Evolutionary conservation across 1,140 invertebrate species (phyloP), one percentile per base, ranked within the genome.

Genomic region (Zaprionus tsacasi): DNA sequence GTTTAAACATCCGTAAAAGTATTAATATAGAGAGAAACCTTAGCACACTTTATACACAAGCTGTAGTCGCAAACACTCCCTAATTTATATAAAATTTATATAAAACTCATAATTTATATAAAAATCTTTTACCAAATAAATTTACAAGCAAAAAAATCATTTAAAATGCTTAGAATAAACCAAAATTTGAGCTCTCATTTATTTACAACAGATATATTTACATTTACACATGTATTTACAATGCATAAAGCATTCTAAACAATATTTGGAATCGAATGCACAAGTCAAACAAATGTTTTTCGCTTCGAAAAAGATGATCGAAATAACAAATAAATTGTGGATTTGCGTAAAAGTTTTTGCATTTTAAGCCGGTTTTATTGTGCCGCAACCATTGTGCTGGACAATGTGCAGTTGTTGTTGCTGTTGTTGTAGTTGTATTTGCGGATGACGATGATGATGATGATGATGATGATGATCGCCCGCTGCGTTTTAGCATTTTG

Each of bases 401-500:
- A 59, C 43, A 70, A 64, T 59, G 59, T 54, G 35, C 15, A 63
- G 58, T 35, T 56, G 15, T 58, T 59, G 36, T 30, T 36, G 15
- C 1, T 21, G 21, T 25, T 27, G 48, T 54, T 60, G 40, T 25
- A 13, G 5, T 17, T 63, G 56, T 38, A 48, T 36, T 17, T 57
- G 65, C 36, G n/a, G 50, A 30, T 6, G 27, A 30, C 27, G 27
- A 30, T 30, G 27, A 30, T 1, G 27, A 30, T 30, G 58, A 55
- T 69, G 66, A 54, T 75, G 80, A 60, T 72, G 70, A 65, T 76
- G 79, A 78, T 80, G 73, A 67, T 67, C 80, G 57, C 83, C 85
- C 81, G 81, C 85, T 88, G 83, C 64, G 80, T 83, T 83, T 81
- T 78, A 88, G 67, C 80, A 83, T 88, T 88, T 88, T 78, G 80